These are phyloP conservation scores for Alloscopus bannaensis DNA, from an alignment of 2,888 invertebrate species.

Conservation along the genomic window DNA sequence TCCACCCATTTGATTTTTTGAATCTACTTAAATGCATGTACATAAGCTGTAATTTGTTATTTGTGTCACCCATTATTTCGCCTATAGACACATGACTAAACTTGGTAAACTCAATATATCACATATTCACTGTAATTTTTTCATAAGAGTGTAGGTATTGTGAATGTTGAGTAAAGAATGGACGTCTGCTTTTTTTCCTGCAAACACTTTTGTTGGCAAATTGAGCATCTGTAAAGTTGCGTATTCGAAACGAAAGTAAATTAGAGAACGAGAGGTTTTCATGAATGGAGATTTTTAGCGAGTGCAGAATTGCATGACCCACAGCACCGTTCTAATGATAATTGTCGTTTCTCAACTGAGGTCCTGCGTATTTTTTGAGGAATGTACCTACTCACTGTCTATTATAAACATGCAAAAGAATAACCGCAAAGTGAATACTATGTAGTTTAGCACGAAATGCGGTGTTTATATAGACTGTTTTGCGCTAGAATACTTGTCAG, in stretches of 20 bases:
- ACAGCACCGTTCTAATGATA: constrained; percentile 5
- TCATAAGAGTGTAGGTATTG: constrained; percentile 5
- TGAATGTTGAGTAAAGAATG: constrained; percentile 15
- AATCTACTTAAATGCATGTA: background rate
- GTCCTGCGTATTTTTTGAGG: too few species aligned
- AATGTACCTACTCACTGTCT: constrained; percentile 2
- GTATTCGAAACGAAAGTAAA: constrained; percentile 19
- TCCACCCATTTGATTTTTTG: constrained; percentile 14
- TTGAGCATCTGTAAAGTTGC: too few species aligned
- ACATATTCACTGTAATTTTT: background rate
- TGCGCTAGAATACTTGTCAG: too few species aligned
- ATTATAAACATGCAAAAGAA: background rate
- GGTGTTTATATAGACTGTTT: too few species aligned
- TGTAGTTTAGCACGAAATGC: too few species aligned
- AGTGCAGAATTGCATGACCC: constrained; percentile 12
- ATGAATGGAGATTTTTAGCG: background rate
- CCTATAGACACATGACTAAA: constrained; percentile 1
- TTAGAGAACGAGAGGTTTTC: constrained; percentile 25
- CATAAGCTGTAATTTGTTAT: too few species aligned
- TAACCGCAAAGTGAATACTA: too few species aligned
- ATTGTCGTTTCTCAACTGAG: too few species aligned
- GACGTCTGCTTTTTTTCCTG: too few species aligned
- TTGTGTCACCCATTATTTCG: background rate
- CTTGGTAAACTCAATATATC: background rate
- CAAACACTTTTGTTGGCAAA: too few species aligned